phyloP scores from a whole-genome alignment of 2,113 vertebrate genomes.

The Zosterops hypoxanthus region DNA sequence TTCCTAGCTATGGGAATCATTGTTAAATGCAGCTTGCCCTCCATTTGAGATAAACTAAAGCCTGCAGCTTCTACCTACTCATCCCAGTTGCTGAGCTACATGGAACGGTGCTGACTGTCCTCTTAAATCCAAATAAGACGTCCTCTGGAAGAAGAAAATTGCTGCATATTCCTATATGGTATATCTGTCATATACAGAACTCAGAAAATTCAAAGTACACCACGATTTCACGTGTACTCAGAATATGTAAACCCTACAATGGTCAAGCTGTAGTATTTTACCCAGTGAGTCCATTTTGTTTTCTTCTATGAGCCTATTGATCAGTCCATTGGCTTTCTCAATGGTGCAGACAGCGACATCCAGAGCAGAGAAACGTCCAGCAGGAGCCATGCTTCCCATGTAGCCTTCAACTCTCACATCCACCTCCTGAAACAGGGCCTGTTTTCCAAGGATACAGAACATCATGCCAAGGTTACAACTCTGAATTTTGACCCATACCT shows the following conservation, averaged over 20 bases:
- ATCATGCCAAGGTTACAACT: background rate
- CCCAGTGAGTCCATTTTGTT: conserved; percentile 86
- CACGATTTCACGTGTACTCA: background rate
- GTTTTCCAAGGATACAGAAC: conserved; percentile 25
- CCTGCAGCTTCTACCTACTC: background rate
- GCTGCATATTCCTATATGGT: background rate
- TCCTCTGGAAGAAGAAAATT: background rate
- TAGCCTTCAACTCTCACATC: conserved; percentile 91
- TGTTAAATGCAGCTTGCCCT: background rate
- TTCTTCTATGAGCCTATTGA: conserved; percentile 95
- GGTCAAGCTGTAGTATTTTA: conserved; percentile 59
- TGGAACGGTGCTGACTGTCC: background rate
- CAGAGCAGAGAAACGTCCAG: conserved; percentile 81
- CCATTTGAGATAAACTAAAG: background rate
- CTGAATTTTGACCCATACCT: background rate
- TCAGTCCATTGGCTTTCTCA: conserved; percentile 93
- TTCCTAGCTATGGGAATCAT: background rate
- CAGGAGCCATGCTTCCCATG: conserved; percentile 89
- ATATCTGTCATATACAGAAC: background rate
- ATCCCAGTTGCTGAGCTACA: background rate
- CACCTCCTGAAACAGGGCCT: conserved; percentile 92
- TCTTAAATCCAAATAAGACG: background rate
- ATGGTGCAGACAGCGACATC: conserved; percentile 97
- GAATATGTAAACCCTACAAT: background rate
- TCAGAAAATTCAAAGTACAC: background rate